Evolutionary conservation across 1,140 invertebrate species (phyloP).

Genomic region (Neelides sp.): DNA sequence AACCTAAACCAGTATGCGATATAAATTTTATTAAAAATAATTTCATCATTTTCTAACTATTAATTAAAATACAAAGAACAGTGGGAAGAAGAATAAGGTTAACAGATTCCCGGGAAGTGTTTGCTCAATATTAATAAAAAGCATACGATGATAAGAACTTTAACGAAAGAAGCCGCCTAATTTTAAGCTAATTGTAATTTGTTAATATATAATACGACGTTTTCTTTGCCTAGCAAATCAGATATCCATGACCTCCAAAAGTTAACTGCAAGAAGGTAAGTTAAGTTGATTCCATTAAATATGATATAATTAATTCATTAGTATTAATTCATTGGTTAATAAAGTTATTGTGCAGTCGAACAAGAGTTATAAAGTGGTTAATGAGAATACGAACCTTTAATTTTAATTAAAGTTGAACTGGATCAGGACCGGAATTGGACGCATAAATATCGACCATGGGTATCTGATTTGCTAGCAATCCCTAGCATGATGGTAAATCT

Average conservation of each 20-base stretch:
- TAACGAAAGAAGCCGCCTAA: no score
- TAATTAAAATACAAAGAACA: no score
- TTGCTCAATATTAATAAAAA: no score
- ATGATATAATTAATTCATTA: neutral
- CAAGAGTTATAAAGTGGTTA: neutral
- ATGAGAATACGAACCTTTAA: neutral
- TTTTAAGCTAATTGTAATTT: no score
- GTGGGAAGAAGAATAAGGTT: no score
- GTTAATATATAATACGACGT: no score
- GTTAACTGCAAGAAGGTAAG: neutral
- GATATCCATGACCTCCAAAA: constrained; percentile 9
- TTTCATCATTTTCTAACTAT: no score
- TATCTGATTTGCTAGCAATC: constrained; percentile 29
- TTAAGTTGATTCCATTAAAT: neutral
- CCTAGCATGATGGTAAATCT: constrained; percentile 25
- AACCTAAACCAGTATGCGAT: no score
- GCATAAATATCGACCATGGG: constrained; percentile 22
- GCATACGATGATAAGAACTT: no score
- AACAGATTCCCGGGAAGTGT: no score
- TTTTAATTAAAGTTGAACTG: constrained; percentile 9
- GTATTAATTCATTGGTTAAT: neutral
- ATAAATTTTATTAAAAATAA: no score
- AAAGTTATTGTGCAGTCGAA: neutral
- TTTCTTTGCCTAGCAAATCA: constrained; percentile 19
- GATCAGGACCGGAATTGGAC: neutral